Conservation (phyloP, 2,797 vertebrate species). For the Clarias platycephalus region DNA sequence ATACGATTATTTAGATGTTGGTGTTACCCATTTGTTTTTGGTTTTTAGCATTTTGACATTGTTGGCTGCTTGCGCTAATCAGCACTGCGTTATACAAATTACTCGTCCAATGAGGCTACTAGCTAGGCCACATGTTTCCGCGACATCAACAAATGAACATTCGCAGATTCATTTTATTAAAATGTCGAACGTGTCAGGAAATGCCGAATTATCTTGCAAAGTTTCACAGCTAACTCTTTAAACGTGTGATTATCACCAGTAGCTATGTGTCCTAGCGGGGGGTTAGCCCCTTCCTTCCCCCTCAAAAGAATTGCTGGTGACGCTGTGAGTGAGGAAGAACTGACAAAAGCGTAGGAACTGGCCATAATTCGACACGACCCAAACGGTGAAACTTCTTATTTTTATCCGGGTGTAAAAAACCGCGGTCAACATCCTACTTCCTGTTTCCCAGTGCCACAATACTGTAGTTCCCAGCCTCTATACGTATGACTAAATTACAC, state of each 20-base stretch:
- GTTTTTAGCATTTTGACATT: neutral
- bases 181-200: neutral
- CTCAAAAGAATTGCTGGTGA: neutral
- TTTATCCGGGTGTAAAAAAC: constrained; percentile 13
- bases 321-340: neutral
- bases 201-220: neutral
- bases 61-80: neutral
- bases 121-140: neutral
- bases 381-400: neutral
- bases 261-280: neutral
- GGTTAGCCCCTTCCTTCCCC: neutral
- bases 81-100: neutral
- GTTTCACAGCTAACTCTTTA: neutral
- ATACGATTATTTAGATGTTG: neutral
- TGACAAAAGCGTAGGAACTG: neutral
- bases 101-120: no score
- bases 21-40: neutral
- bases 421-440: constrained; percentile 5
- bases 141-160: neutral
- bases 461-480: neutral
- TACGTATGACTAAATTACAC: constrained; percentile 1
- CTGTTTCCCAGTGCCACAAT: constrained; percentile 12
- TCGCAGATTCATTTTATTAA: neutral
- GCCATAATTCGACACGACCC: neutral
- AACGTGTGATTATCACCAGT: neutral